Percentiles rank a stretch among this genome's conserved stretches.
These are phyloP conservation scores for Philopedon plagiatum DNA, from an alignment of 2,888 invertebrate genomes.

Conservation along the genomic window DNA sequence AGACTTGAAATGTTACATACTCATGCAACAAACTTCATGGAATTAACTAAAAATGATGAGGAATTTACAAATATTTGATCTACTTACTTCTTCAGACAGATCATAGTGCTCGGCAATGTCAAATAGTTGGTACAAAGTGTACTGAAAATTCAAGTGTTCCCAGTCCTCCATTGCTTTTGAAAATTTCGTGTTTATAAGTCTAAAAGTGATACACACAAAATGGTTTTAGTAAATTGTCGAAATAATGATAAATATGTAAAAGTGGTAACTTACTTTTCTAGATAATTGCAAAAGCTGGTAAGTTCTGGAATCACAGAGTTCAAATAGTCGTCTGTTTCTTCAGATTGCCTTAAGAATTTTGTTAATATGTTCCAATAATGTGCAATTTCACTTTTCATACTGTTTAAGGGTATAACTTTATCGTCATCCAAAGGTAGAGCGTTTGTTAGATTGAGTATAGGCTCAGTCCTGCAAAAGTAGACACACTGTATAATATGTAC, in stretches of 20 bases:
- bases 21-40: no score
- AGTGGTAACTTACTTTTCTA: constrained; percentile 67
- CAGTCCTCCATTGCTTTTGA: constrained; percentile 56
- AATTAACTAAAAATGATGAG: no score
- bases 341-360: constrained; percentile 66
- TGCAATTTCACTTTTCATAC: constrained; percentile 68
- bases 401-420: constrained; percentile 67
- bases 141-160: constrained; percentile 66
- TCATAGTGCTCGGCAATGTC: constrained; percentile 71
- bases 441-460: constrained; percentile 64
- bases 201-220: constrained; percentile 31
- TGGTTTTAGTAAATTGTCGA: constrained; percentile 24
- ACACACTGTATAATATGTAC: no score
- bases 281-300: constrained; percentile 71
- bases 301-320: constrained; percentile 72
- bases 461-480: constrained; percentile 64
- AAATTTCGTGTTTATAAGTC: constrained; percentile 45
- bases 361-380: constrained; percentile 73
- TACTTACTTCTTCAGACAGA: constrained; percentile 73
- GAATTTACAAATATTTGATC: no score
- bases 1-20: no score
- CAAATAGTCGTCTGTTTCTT: constrained; percentile 68
- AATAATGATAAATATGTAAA: constrained; percentile 5
- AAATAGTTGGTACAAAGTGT: constrained; percentile 72
- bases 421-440: constrained; percentile 66